phyloP scores from a whole-genome alignment of 2,888 invertebrate species.

The Phorcus lineatus region DNA sequence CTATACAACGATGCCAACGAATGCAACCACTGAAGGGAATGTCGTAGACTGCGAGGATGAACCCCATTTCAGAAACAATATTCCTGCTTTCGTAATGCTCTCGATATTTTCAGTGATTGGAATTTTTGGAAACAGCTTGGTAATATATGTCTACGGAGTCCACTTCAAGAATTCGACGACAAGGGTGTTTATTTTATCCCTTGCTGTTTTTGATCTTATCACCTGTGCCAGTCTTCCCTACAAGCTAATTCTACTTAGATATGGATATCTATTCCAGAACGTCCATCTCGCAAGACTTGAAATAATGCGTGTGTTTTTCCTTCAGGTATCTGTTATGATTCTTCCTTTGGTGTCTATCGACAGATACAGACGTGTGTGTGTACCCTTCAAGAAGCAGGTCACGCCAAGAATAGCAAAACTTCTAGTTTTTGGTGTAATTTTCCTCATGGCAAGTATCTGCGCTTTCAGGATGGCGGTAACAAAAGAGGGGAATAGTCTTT shows the following conservation, averaged over 20 bases:
- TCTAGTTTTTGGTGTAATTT: background rate
- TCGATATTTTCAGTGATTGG: background rate
- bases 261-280: background rate
- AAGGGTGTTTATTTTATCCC: conserved; percentile 10
- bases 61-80: background rate
- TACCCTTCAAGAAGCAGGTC: background rate
- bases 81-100: background rate
- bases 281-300: background rate
- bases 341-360: conserved; percentile 3
- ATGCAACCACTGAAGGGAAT: too few relatives aligned
- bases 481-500: background rate
- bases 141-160: background rate
- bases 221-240: background rate
- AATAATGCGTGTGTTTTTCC: background rate
- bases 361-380: conserved; percentile 3
- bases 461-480: background rate
- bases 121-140: background rate
- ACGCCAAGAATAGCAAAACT: background rate
- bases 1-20: too few relatives aligned
- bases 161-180: conserved; percentile 4
- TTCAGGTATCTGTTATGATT: background rate
- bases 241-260: background rate
- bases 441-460: background rate
- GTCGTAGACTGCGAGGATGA: background rate
- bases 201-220: background rate